Evolutionary conservation across 1,140 invertebrate genomes (phyloP), one percentile per base, ranked within the genome.

Genomic region (Neomicropteryx cornuta): DNA sequence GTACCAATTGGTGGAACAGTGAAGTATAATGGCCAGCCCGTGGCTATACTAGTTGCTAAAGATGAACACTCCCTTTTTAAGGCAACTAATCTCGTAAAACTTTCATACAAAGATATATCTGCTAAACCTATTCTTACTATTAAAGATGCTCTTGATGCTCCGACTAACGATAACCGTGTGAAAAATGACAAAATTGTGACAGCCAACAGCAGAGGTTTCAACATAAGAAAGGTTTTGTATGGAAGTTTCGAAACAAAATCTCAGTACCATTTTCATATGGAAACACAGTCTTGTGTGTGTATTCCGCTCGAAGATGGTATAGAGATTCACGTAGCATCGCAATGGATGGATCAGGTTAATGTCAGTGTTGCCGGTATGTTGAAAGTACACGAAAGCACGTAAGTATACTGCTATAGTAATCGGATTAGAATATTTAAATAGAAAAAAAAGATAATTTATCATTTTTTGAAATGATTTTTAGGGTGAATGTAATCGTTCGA

Each of bases 1-100:
- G 48, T 73, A n/a, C 58, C 75, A 46, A 71, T 68, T 42, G 51
- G 56, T 18, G 54, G 49, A 21, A 53, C 53, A 33, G 70, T 87
- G 0, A 51, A 63, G 14, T 82, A 73, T 50, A 77, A 80, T 30
- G 80, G 81, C 1, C 83, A 90, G 55, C 74, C 82, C 1, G 55
- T 80, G 6, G 87, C 80, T 0, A 59, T 90, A 2, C 67, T 92
- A 3, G 75, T 83, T 1, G 86, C 83, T 1, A 56, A 72, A 21
- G 75, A 68, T 47, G 68, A 78, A 43, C 63, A 70, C 28, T 52
- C 71, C 18, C 83, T 83, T 1, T 67, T 76, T 13, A 63, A 73
- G 32, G 81, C 81, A 14, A 73, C 77, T 1, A 71, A 72, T 38
- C 56, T 75, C 37, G 79, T 90, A 1, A 73, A 79, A 58, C 60